Evolutionary conservation across 2,113 vertebrate species (phyloP).

Genomic region (Oceanites oceanicus): DNA sequence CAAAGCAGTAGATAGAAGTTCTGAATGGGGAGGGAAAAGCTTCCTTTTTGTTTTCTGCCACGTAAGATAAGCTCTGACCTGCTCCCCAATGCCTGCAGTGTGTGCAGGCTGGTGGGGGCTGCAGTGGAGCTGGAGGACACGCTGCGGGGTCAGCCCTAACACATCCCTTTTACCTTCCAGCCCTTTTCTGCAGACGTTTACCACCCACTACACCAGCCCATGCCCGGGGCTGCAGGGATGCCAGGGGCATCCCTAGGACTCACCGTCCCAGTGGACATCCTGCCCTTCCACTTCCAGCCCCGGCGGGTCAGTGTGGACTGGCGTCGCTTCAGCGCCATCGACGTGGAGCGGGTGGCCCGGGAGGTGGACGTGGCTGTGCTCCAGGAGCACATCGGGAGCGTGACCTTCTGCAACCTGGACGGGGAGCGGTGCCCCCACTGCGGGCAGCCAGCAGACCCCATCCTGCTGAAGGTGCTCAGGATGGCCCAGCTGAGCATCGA

Average conservation of each 20-base stretch:
- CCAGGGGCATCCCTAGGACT: background rate
- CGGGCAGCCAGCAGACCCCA: constrained; percentile 58
- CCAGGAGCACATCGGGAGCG: constrained; percentile 68
- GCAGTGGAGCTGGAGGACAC: fast-evolving
- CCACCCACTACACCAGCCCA: background rate
- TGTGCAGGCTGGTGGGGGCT: background rate
- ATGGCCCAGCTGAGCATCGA: constrained; percentile 81
- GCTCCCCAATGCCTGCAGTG: background rate
- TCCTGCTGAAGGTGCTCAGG: constrained; percentile 76
- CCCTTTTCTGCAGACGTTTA: background rate
- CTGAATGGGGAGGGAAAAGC: background rate
- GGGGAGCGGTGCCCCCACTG: constrained; percentile 73
- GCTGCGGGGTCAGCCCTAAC: background rate
- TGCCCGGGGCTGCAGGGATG: background rate
- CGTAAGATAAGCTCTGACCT: background rate
- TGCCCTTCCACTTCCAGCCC: constrained; percentile 73
- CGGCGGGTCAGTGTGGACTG: constrained; percentile 68
- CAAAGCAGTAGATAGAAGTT: background rate
- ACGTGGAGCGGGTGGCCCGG: constrained; percentile 72
- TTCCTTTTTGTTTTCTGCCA: background rate
- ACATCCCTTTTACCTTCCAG: background rate
- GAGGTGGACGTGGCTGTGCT: constrained; percentile 74
- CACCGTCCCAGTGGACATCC: background rate
- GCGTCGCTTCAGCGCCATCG: constrained; percentile 72
- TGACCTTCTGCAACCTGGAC: constrained; percentile 78